Evolutionary conservation across 2,113 vertebrate genomes (phyloP).

Genomic region (Spizaetus ornatus): DNA sequence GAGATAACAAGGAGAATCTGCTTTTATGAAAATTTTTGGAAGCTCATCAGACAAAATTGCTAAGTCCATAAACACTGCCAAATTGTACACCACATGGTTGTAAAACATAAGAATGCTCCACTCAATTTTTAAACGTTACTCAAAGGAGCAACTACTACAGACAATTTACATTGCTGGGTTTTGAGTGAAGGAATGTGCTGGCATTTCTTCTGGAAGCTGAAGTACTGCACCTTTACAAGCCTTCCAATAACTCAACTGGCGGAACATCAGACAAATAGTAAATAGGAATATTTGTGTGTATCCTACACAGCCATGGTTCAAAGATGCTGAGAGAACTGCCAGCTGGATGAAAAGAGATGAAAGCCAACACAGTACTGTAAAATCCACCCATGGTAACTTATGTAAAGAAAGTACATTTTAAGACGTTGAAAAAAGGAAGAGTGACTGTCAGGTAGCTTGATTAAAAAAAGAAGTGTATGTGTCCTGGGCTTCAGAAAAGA

Average conservation of each 20-base stretch:
- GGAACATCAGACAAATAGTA: not conserved
- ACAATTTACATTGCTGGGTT: not conserved
- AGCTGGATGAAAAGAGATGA: not conserved
- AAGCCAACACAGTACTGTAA: not conserved
- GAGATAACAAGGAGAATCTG: not conserved
- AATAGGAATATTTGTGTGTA: not conserved
- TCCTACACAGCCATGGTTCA: not conserved
- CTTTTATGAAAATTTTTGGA: not conserved
- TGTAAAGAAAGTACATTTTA: not conserved
- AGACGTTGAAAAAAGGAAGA: not conserved
- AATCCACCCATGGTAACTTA: not conserved
- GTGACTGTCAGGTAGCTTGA: not conserved
- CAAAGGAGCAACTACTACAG: not conserved
- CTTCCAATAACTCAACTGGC: not conserved
- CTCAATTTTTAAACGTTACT: not conserved
- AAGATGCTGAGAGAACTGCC: not conserved
- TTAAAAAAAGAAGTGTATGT: fast-evolving
- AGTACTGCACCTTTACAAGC: not conserved
- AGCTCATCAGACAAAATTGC: not conserved
- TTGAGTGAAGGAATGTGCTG: not conserved
- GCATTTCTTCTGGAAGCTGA: not conserved
- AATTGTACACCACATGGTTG: not conserved
- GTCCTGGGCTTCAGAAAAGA: not conserved
- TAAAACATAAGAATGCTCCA: not conserved
- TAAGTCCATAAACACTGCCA: not conserved